A percentile compares a stretch with the other conserved stretches of the same genome.
Evolutionary conservation across 2,113 vertebrate species (phyloP).

Genomic region (Myotis yumanensis): DNA sequence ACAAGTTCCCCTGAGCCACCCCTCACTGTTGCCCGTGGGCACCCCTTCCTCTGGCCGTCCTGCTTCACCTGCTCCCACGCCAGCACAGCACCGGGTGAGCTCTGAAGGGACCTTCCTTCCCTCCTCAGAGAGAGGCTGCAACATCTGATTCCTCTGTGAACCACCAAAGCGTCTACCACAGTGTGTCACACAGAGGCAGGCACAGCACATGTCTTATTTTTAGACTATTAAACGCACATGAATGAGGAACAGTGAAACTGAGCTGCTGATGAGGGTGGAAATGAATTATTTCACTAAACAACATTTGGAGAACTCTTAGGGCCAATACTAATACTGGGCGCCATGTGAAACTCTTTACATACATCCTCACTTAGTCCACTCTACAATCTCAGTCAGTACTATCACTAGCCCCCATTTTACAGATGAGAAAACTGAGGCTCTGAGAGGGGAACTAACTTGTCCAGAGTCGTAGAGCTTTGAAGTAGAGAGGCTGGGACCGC

Average conservation of each 20-base stretch:
- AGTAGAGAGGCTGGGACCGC: neutral
- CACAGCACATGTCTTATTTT: neutral
- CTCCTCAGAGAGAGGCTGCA: neutral
- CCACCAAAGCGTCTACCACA: neutral
- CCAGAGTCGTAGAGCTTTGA: neutral
- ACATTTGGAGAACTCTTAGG: neutral
- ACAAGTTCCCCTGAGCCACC: neutral
- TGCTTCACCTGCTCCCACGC: neutral
- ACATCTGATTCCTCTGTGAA: neutral
- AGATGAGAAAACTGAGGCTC: neutral
- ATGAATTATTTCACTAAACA: neutral
- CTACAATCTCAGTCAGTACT: neutral
- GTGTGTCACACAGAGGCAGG: neutral
- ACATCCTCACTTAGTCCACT: neutral
- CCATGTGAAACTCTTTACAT: neutral
- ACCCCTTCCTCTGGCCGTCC: neutral
- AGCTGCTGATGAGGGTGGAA: neutral
- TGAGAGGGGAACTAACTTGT: neutral
- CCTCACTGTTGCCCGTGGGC: neutral
- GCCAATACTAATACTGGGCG: neutral
- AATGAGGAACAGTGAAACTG: neutral
- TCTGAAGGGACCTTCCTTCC: neutral
- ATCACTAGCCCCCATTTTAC: neutral
- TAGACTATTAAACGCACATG: neutral
- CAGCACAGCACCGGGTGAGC: neutral